Base-by-base conservation (phyloP, 2,113 vertebrate genomes). In the Sula dactylatra region DNA sequence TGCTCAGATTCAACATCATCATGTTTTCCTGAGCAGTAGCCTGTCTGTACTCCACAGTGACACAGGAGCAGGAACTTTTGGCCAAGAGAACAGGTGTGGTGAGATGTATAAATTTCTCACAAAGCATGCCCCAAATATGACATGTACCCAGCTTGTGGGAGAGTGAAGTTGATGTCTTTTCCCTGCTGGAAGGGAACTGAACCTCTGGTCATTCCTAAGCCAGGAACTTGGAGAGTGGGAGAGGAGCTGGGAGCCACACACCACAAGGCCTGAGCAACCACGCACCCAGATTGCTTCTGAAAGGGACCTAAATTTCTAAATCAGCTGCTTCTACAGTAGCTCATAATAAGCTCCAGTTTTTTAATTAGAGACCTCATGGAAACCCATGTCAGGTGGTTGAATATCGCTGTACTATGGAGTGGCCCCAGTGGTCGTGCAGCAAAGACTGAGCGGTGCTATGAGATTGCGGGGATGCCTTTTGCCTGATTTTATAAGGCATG, bases 221-320 rank as follows among this genome's bases (percentile, higher is more conserved):
- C 2, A 5, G 1, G 3, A 78, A 64, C 24, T 78, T 5, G 4
- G 45, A 82, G 22, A 34, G 16, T 1, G 0, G 38, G 16, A 86
- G 29, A 80, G 34, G 21, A 80, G 5, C 16, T 11, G 2, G 18
- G 21, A 88, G 59, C 9, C 5, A 8, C 14, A 26, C 17, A 58
- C 10, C 12, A 29, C 18, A 77, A 78, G 17, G 24, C 2, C 32
- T 67, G 82, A 62, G 14, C 7, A 59, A 52, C 20, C 13, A 21
- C 1, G 0, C 25, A 71, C 16, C 6, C 2, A 2, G 40, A n/a
- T 31, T 91, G 40, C 44, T 82, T 26, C 52, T 85, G 56, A 79
- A 84, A 87, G 26, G 32, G 52, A 49, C 13, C 20, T 62, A 31
- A 21, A 67, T 67, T 87, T 82, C 66, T 81, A 67, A 91, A 78